Evolutionary conservation across 2,113 vertebrate genomes (phyloP).

Genomic region (Aythya baeri): DNA sequence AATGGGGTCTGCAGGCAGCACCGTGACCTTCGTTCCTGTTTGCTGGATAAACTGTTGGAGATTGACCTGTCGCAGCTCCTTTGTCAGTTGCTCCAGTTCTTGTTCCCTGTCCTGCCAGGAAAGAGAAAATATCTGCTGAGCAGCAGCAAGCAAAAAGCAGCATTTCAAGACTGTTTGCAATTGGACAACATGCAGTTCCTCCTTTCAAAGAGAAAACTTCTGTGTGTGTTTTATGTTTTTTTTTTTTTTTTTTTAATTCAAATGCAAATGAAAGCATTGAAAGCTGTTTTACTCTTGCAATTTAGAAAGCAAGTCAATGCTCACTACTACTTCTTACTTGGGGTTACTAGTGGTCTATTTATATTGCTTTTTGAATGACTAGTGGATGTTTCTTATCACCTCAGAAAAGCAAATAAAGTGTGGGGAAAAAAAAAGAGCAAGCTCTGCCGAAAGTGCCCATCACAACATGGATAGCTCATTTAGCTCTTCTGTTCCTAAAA

Average conservation of each 20-base stretch:
- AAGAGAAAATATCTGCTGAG: not conserved
- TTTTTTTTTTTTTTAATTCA: not conserved
- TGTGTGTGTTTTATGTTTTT: too few relatives aligned
- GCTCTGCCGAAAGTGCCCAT: not conserved
- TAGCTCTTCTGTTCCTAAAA: not conserved
- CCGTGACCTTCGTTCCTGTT: constrained; percentile 95
- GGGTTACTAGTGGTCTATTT: not conserved
- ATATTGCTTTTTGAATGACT: not conserved
- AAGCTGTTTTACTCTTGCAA: not conserved
- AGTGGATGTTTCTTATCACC: not conserved
- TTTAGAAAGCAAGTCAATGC: not conserved
- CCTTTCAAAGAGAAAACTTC: not conserved
- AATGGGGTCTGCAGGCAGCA: constrained; percentile 89
- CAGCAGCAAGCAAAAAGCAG: not conserved
- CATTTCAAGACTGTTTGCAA: not conserved
- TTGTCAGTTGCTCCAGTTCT: constrained; percentile 95
- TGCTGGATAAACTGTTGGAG: constrained; percentile 98
- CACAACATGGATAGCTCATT: not conserved
- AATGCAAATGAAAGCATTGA: not conserved
- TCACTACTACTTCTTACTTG: not conserved
- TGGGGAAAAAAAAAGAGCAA: not conserved
- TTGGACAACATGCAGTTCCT: not conserved
- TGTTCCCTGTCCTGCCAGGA: constrained; percentile 89
- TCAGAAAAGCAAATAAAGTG: not conserved
- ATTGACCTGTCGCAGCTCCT: constrained; percentile 96